These are phyloP conservation scores for Porites rus DNA, from an alignment of 92 coral and sea anemone species.

Conservation along the genomic window DNA sequence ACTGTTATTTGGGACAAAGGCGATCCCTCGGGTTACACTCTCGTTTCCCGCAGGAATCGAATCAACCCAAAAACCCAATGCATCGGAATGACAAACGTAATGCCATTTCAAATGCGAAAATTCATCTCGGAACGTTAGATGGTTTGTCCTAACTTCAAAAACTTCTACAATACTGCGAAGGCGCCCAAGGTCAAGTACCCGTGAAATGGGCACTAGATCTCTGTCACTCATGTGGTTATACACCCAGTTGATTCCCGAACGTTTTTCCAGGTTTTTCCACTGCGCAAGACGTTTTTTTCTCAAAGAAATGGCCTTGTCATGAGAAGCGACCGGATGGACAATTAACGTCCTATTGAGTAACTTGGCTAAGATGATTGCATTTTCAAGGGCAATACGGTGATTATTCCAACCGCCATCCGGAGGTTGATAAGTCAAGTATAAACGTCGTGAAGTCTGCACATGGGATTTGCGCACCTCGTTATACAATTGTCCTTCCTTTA, in stretches of 20 bases:
- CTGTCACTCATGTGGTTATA: constrained; percentile 60
- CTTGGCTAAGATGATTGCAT: constrained; percentile 55
- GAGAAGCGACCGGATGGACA: constrained; percentile 60
- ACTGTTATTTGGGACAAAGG: constrained; percentile 41
- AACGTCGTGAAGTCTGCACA: constrained; percentile 42
- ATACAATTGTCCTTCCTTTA: constrained; percentile 27
- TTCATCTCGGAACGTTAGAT: constrained; percentile 46
- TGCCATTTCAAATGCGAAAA: constrained; percentile 63
- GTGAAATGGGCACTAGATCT: constrained; percentile 67
- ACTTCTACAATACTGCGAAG: constrained; percentile 52
- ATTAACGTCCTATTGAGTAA: constrained; percentile 59
- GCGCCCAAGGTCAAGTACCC: constrained; percentile 57
- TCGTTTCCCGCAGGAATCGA: constrained; percentile 45
- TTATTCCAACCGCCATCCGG: constrained; percentile 73
- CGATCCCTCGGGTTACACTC: constrained; percentile 1
- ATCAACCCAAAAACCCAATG: constrained; percentile 69
- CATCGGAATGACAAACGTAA: constrained; percentile 64
- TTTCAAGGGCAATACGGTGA: constrained; percentile 62
- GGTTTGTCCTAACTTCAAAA: constrained; percentile 64
- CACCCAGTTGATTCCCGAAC: constrained; percentile 67
- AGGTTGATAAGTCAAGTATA: constrained; percentile 63
- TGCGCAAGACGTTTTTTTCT: constrained; percentile 32
- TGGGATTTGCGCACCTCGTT: constrained; percentile 47
- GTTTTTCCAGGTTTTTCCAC: constrained; percentile 49
- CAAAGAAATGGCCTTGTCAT: constrained; percentile 35